Percentiles rank a stretch among this genome's conserved stretches.
Conservation (phyloP, 2,113 vertebrate genomes). For the Saguinus midas region DNA sequence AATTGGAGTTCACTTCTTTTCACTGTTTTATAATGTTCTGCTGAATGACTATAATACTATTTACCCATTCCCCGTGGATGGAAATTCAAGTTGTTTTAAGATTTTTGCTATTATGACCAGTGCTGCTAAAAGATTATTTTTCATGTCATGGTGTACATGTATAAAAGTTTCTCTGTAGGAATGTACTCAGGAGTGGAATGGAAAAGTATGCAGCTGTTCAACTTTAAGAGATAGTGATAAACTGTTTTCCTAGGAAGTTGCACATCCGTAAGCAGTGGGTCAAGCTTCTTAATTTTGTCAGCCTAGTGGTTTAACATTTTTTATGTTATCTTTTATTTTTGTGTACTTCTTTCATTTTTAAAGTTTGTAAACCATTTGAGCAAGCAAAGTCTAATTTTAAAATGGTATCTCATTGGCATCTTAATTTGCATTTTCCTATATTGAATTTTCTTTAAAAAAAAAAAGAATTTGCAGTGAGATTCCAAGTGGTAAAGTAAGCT, state of each 20-base stretch:
- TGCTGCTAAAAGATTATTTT: not conserved
- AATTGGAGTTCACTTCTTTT: not conserved
- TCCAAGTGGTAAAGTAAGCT: not conserved
- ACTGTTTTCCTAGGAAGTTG: not conserved
- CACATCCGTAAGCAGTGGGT: not conserved
- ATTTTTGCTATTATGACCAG: not conserved
- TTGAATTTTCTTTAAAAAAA: not conserved
- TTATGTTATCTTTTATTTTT: too few species aligned
- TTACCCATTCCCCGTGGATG: not conserved
- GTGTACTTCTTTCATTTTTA: too few species aligned
- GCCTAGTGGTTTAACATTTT: not conserved
- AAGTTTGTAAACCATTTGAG: too few species aligned
- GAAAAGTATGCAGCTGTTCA: not conserved
- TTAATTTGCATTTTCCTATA: not conserved
- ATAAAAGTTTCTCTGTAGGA: not conserved
- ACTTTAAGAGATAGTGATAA: not conserved
- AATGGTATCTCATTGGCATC: not conserved
- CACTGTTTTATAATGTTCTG: not conserved
- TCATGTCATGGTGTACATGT: not conserved
- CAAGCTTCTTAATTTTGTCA: not conserved
- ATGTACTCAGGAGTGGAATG: not conserved
- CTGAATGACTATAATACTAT: not conserved
- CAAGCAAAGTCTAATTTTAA: not conserved
- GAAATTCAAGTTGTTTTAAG: not conserved
- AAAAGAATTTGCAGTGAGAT: not conserved